Evolutionary conservation across 2,797 vertebrate species (phyloP).

Genomic region (Gallinago nigripennis): DNA sequence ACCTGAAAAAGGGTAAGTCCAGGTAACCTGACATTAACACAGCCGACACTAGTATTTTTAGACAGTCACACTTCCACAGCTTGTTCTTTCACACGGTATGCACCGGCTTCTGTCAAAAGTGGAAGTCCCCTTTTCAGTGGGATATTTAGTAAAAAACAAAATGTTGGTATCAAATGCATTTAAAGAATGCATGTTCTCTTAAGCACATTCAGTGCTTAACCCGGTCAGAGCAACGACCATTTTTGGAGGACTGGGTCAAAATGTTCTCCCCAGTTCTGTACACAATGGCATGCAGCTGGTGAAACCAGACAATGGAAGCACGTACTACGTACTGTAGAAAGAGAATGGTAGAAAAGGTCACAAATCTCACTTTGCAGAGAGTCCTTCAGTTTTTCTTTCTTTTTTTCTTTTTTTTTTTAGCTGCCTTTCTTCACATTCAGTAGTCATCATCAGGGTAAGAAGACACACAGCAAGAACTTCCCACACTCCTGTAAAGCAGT

Average conservation of each 20-base stretch:
- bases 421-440: slow-evolving; percentile 20
- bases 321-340: neutral
- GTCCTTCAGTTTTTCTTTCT: neutral
- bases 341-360: neutral
- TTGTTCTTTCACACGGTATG: neutral
- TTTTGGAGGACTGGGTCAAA: neutral
- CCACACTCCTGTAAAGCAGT: neutral
- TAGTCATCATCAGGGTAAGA: neutral
- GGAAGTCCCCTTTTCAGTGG: neutral
- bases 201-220: neutral
- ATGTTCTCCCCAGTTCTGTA: neutral
- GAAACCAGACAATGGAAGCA: neutral
- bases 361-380: neutral
- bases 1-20: neutral
- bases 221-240: neutral
- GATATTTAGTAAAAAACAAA: neutral
- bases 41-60: neutral
- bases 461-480: neutral
- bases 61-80: neutral
- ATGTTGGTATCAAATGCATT: neutral
- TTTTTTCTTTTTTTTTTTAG: neutral
- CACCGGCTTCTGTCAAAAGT: neutral
- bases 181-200: neutral
- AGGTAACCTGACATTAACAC: neutral
- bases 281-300: neutral